phyloP scores from a whole-genome alignment of 2,113 vertebrate species.

The Scolopax mira region DNA sequence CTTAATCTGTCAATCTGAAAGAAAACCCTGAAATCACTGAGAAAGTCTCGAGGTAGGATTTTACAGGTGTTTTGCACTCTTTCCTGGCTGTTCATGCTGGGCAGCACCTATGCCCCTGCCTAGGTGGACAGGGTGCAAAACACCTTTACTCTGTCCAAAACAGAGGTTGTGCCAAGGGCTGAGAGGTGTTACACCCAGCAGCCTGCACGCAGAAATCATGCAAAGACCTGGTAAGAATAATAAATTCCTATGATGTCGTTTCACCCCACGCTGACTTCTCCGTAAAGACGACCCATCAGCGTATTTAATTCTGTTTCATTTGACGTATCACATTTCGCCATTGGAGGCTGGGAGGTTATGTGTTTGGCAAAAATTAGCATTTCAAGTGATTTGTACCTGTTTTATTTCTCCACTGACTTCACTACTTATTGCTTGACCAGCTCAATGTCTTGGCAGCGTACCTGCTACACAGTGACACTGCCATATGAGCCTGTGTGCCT shows the following conservation, averaged over 20 bases:
- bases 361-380: background rate
- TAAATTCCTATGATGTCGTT: background rate
- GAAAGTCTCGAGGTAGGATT: background rate
- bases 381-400: background rate
- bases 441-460: background rate
- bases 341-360: background rate
- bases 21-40: background rate
- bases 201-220: background rate
- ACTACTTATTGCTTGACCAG: background rate
- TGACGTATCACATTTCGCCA: background rate
- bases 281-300: background rate
- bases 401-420: background rate
- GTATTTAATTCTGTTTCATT: background rate
- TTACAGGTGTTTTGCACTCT: background rate
- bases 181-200: background rate
- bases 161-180: background rate
- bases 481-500: background rate
- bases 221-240: background rate
- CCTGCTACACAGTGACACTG: background rate
- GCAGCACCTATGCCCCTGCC: background rate
- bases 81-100: background rate
- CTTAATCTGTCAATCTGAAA: slow-evolving; percentile 17
- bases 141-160: background rate
- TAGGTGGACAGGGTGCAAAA: background rate
- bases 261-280: background rate